Percentiles rank a stretch among this genome's conserved stretches.
These are phyloP conservation scores for Sitta carolinensis DNA, from an alignment of 2,797 vertebrate species.

Conservation along the genomic window DNA sequence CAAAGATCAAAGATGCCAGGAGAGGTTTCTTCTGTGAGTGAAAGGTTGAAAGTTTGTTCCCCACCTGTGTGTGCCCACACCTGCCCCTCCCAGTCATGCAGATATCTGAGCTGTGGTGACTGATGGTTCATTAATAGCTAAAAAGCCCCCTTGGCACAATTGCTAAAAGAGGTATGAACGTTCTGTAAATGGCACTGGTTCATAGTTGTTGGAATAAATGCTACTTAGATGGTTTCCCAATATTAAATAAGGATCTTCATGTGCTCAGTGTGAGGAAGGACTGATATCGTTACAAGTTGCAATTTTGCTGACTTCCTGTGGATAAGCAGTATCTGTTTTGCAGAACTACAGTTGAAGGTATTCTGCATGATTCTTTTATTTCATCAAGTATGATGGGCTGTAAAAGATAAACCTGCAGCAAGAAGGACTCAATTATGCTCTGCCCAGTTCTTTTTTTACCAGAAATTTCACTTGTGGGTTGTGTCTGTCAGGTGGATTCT, in stretches of 20 bases:
- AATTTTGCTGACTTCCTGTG: not conserved
- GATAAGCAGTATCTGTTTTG: not conserved
- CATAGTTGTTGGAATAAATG: not conserved
- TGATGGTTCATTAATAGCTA: not conserved
- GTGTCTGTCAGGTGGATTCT: not conserved
- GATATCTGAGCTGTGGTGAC: not conserved
- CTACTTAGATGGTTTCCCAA: not conserved
- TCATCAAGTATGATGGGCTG: not conserved
- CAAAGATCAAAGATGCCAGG: not conserved
- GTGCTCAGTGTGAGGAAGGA: not conserved
- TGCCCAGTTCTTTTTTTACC: not conserved
- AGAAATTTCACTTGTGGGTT: not conserved
- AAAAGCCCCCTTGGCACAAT: not conserved
- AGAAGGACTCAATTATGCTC: not conserved
- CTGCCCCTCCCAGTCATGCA: not conserved
- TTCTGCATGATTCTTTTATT: not conserved
- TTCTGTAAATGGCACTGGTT: conserved; percentile 15
- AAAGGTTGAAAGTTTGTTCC: not conserved
- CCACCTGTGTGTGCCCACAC: not conserved
- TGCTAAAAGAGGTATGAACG: not conserved
- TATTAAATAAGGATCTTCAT: not conserved
- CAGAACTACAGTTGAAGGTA: not conserved
- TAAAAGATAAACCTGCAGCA: not conserved
- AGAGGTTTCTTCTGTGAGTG: not conserved
- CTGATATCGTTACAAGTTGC: not conserved